Evolutionary conservation across 2,797 vertebrate species (phyloP).

Genomic region (Propithecus deckenii): DNA sequence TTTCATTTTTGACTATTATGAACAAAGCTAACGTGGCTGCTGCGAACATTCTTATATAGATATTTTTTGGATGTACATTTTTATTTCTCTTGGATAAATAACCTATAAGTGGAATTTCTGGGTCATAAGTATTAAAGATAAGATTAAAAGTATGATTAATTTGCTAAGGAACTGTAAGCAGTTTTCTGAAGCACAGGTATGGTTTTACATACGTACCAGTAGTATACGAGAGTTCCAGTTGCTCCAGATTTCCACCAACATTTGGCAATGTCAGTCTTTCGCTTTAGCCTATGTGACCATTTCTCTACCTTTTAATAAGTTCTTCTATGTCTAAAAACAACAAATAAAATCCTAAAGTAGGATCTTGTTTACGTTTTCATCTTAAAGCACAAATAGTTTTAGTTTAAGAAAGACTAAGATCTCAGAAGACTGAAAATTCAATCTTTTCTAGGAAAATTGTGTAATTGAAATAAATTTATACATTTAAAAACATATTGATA

Average conservation of each 20-base stretch:
- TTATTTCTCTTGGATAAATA: neutral
- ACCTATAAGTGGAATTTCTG: neutral
- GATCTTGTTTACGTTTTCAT: neutral
- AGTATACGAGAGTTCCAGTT: neutral
- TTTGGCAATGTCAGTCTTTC: neutral
- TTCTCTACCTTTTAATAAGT: neutral
- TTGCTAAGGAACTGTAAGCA: neutral
- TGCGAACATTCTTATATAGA: neutral
- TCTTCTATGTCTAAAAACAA: neutral
- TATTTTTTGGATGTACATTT: too few relatives aligned
- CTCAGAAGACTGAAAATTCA: neutral
- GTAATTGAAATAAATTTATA: neutral
- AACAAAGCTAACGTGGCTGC: neutral
- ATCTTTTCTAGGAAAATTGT: neutral
- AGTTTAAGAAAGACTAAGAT: neutral
- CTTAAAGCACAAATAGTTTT: neutral
- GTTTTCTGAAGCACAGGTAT: neutral
- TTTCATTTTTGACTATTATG: neutral
- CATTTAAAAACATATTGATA: neutral
- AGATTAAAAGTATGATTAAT: neutral
- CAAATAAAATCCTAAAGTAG: neutral
- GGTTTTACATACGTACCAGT: too few relatives aligned
- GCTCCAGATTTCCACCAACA: neutral
- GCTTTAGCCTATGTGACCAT: neutral
- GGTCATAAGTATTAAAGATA: neutral